Percentiles rank a stretch among this genome's conserved stretches.
Evolutionary conservation across 92 coral and sea anemone genomes (phyloP).

Genomic region (Palythoa grandiflora): DNA sequence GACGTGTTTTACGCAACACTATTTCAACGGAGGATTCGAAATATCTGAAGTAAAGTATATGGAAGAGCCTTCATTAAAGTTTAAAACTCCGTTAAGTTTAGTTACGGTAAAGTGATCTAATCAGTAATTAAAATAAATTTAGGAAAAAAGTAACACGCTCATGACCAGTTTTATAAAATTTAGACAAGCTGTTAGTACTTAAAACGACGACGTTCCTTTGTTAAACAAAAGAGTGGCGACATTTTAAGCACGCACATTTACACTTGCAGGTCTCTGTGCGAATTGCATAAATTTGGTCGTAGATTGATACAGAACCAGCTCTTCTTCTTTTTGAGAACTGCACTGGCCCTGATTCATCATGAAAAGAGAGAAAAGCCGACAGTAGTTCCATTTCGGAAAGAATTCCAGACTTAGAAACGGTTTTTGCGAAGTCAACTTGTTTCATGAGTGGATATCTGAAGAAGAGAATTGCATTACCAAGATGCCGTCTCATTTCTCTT

Average conservation of each 20-base stretch:
- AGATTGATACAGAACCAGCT: slow-evolving; percentile 23
- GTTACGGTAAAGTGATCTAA: too few relatives aligned
- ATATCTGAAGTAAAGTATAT: too few relatives aligned
- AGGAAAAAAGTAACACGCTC: too few relatives aligned
- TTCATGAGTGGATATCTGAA: slow-evolving; percentile 60
- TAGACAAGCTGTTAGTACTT: too few relatives aligned
- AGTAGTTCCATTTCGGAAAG: slow-evolving; percentile 14
- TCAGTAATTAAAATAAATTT: too few relatives aligned
- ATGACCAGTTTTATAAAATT: too few relatives aligned
- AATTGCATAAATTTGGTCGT: slow-evolving; percentile 27
- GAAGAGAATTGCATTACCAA: slow-evolving; percentile 54
- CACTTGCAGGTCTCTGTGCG: slow-evolving; percentile 18
- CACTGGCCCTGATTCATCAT: slow-evolving; percentile 18
- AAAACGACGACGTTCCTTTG: too few relatives aligned
- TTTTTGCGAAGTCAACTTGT: slow-evolving; percentile 13
- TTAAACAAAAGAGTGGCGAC: background rate
- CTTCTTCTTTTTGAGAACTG: slow-evolving; percentile 38
- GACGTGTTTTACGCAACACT: too few relatives aligned
- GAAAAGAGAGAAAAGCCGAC: slow-evolving; percentile 31
- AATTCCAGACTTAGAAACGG: slow-evolving; percentile 32
- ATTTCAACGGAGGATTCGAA: too few relatives aligned
- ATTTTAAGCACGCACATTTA: slow-evolving; percentile 24
- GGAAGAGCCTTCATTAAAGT: too few relatives aligned
- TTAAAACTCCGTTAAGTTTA: too few relatives aligned
- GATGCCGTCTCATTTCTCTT: slow-evolving; percentile 54